Evolutionary conservation across 2,888 invertebrate genomes (phyloP).

Genomic region (Cantharis lateralis): DNA sequence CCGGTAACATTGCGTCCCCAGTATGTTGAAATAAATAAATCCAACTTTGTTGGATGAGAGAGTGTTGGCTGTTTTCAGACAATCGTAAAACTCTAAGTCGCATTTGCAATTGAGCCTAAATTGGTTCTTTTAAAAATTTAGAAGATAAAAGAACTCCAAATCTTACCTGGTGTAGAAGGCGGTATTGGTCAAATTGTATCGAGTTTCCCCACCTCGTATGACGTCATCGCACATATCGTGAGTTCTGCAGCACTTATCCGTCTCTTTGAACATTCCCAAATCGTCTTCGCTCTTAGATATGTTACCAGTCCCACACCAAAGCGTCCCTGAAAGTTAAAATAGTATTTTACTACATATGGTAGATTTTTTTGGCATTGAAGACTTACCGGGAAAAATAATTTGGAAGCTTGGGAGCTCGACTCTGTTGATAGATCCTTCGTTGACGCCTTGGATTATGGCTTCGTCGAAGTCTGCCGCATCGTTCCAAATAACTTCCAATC

Average conservation of each 20-base stretch:
- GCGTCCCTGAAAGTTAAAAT: constrained; percentile 63
- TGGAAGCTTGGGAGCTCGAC: not conserved
- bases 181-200: constrained; percentile 48
- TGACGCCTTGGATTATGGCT: not conserved
- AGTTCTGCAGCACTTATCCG: constrained; percentile 74
- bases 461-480: not conserved
- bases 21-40: constrained; percentile 60
- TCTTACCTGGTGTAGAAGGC: constrained; percentile 45
- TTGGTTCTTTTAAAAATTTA: constrained; percentile 1
- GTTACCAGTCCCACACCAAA: constrained; percentile 81
- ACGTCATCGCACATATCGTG: constrained; percentile 73
- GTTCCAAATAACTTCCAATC: not conserved
- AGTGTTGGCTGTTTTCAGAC: constrained; percentile 54
- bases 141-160: not conserved
- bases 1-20: constrained; percentile 65
- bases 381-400: not conserved
- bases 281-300: constrained; percentile 66
- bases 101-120: constrained; percentile 61
- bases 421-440: not conserved
- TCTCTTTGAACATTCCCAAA: constrained; percentile 64
- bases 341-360: no score
- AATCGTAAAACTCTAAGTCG: constrained; percentile 60
- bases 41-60: constrained; percentile 57
- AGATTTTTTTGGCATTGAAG: no score
- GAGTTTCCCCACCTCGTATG: constrained; percentile 54